These are phyloP conservation scores for Chaunax sp. DNA, from an alignment of 2,797 vertebrate genomes.

Conservation along the genomic window DNA sequence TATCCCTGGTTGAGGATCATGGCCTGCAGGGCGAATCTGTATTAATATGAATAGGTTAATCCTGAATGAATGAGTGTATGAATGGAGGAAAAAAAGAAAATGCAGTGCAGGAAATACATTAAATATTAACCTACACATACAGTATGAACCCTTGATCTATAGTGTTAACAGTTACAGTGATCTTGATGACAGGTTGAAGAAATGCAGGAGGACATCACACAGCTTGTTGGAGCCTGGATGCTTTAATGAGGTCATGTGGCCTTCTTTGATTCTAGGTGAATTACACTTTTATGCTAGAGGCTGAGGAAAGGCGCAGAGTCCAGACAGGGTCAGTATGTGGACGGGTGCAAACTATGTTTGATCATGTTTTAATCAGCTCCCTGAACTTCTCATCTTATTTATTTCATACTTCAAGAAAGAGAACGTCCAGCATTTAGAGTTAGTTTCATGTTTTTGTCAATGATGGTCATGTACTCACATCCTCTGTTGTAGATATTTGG, in stretches of 20 bases:
- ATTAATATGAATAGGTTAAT: background rate
- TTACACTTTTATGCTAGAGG: background rate
- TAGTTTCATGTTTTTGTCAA: background rate
- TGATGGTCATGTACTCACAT: too few relatives aligned
- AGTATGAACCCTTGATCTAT: background rate
- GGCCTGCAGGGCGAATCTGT: too few relatives aligned
- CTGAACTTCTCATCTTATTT: background rate
- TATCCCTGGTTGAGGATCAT: background rate
- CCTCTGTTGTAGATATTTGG: too few relatives aligned
- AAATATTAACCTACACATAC: background rate
- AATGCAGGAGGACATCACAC: constrained; percentile 16
- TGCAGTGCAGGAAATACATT: too few relatives aligned
- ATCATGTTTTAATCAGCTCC: background rate
- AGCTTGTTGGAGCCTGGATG: constrained; percentile 5
- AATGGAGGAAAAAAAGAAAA: too few relatives aligned
- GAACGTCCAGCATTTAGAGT: background rate
- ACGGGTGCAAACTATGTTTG: background rate
- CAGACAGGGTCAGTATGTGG: background rate
- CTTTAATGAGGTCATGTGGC: constrained; percentile 20
- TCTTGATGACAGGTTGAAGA: constrained; percentile 26
- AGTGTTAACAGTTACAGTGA: constrained; percentile 16
- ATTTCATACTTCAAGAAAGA: background rate
- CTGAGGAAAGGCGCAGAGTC: too few relatives aligned
- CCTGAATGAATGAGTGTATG: background rate
- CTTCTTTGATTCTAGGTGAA: constrained; percentile 2